Evolutionary conservation across 2,888 invertebrate genomes (phyloP), one percentile per base, ranked within the genome.

Genomic region (Lymantria monacha): DNA sequence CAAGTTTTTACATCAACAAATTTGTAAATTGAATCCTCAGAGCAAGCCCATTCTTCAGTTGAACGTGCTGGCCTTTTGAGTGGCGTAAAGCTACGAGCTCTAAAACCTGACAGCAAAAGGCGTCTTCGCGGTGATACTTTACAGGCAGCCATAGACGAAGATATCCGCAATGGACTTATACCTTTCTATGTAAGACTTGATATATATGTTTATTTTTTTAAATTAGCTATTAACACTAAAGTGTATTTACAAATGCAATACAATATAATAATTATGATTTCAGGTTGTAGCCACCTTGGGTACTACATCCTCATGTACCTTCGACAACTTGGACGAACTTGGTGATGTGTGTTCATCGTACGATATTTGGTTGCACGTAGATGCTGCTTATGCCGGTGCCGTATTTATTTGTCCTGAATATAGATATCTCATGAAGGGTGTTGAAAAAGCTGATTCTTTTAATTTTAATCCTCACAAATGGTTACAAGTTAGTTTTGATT

Each of bases 401-500:
- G 96, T 99, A 0, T 97, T 99, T 80, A 96, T 99, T 65, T 99
- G 99, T 71, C 98, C 98, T 0, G 99, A 99, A 87, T 98, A 96
- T 84, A 95, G 98, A 41, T 94, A 97, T 74, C 88, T 97, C 22
- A 96, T 98, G 95, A 94, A 95, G 65, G 97, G 97, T 15, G 83
- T 97, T 7, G 96, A 99, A 84, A 93, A 94, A 54, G 98, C 97
- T 0, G 97, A 98, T 74, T 99, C 99, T 0, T 98, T 99, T 83
- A 99, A 99, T 85, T 98, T 99, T 78, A 99, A 99, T 81, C 99
- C 99, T 0, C 99, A 99, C 85, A 99, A 99, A 87, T 99, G 99
- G 99, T 92, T 99, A 94, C 85, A 99, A 64, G 97, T 99, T 11
- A 99, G 98, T 84, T 99, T 99, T 72, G 99, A 99, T 85, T 99